A percentile compares a stretch with the other conserved stretches of the same genome.
phyloP scores from a whole-genome alignment of 2,888 invertebrate genomes.

The Cheilosia vulpina region DNA sequence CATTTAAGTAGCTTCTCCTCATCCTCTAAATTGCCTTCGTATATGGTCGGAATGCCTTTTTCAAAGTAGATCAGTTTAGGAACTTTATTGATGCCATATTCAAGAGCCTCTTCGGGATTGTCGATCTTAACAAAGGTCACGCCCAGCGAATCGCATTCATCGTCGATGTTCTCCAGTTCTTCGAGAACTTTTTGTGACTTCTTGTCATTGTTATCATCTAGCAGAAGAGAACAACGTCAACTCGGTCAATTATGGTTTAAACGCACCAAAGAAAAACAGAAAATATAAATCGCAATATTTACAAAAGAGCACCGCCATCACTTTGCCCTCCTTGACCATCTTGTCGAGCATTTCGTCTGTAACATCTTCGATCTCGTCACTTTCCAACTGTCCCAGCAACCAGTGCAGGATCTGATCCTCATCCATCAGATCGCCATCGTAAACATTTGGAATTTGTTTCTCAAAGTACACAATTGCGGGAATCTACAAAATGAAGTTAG shows the following conservation, averaged over 20 bases:
- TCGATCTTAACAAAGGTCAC: slow-evolving; percentile 97
- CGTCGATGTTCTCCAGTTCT: slow-evolving; percentile 96
- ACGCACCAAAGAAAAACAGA: not conserved
- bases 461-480: slow-evolving; percentile 97
- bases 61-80: slow-evolving; percentile 93
- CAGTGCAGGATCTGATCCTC: slow-evolving; percentile 95
- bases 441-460: slow-evolving; percentile 95
- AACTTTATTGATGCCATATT: slow-evolving; percentile 95
- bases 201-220: slow-evolving; percentile 95
- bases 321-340: slow-evolving; percentile 94
- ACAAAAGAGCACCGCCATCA: slow-evolving; percentile 96
- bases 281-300: slow-evolving; percentile 79
- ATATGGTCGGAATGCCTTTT: slow-evolving; percentile 89
- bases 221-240: slow-evolving; percentile 27
- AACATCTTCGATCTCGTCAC: slow-evolving; percentile 97
- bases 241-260: slow-evolving; percentile 5
- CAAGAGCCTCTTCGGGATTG: slow-evolving; percentile 94
- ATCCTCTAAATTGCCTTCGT: slow-evolving; percentile 93
- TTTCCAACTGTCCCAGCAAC: slow-evolving; percentile 93
- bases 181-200: slow-evolving; percentile 93
- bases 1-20: slow-evolving; percentile 94
- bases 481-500: slow-evolving; percentile 81
- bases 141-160: slow-evolving; percentile 94
- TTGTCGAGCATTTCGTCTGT: slow-evolving; percentile 97
- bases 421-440: slow-evolving; percentile 95